phyloP scores from a whole-genome alignment of 2,888 invertebrate genomes.

The Pedicia rivosa region DNA sequence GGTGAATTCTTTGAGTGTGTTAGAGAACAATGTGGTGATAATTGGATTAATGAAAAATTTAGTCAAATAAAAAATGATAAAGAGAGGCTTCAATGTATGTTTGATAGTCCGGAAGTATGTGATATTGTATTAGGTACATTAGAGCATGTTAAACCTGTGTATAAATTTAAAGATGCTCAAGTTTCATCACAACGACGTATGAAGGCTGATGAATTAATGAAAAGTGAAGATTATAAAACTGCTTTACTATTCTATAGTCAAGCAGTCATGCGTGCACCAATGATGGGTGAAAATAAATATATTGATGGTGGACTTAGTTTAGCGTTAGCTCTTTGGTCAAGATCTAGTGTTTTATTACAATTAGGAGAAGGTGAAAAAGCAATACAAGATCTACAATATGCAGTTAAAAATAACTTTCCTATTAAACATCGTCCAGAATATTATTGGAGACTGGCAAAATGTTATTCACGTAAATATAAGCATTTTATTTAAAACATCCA shows the following conservation, averaged over 20 bases:
- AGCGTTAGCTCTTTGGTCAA: constrained; percentile 45
- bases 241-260: constrained; percentile 51
- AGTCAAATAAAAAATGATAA: constrained; percentile 39
- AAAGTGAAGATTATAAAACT: constrained; percentile 36
- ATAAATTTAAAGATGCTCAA: constrained; percentile 46
- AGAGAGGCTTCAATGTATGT: constrained; percentile 36
- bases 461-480: constrained; percentile 33
- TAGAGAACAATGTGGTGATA: constrained; percentile 26
- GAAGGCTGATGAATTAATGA: constrained; percentile 42
- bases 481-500: too few species aligned
- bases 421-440: constrained; percentile 44
- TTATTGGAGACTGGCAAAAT: constrained; percentile 52
- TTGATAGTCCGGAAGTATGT: constrained; percentile 33
- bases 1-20: constrained; percentile 45
- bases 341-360: constrained; percentile 46
- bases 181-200: constrained; percentile 42
- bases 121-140: constrained; percentile 37
- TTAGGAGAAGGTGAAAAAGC: constrained; percentile 41
- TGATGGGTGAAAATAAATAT: constrained; percentile 34
- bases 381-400: constrained; percentile 48
- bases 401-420: constrained; percentile 44
- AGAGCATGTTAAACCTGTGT: constrained; percentile 47
- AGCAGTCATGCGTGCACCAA: constrained; percentile 55
- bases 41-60: constrained; percentile 45
- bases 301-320: constrained; percentile 47